Percentiles rank a stretch among this genome's conserved stretches.
These are phyloP conservation scores for Apoda limacodes DNA, from an alignment of 2,888 invertebrate genomes.

Conservation along the genomic window DNA sequence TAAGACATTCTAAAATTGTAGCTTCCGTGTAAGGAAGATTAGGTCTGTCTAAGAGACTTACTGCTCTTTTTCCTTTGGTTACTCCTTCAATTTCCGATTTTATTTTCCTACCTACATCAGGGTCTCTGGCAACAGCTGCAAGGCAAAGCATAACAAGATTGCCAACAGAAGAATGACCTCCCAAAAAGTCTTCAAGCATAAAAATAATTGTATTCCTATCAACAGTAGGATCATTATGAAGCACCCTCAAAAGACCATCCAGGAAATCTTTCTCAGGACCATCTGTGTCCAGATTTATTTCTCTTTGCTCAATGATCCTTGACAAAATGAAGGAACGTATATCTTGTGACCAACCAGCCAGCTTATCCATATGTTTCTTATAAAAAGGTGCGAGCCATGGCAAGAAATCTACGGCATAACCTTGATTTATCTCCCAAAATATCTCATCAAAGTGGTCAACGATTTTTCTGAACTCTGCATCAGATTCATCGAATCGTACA, in stretches of 20 bases:
- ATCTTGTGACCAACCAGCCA: constrained; percentile 76
- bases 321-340: constrained; percentile 81
- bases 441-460: constrained; percentile 85
- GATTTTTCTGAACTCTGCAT: constrained; percentile 74
- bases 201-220: constrained; percentile 83
- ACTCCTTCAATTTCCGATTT: constrained; percentile 76
- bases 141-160: constrained; percentile 84
- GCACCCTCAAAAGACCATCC: constrained; percentile 79
- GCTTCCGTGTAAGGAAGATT: constrained; percentile 85
- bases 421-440: constrained; percentile 93
- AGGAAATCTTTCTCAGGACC: constrained; percentile 80
- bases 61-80: constrained; percentile 65
- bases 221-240: constrained; percentile 74
- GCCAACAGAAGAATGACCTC: constrained; percentile 89
- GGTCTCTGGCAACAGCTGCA: constrained; percentile 75
- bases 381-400: constrained; percentile 86
- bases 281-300: constrained; percentile 67
- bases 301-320: constrained; percentile 74
- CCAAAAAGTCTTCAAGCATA: constrained; percentile 88
- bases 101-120: constrained; percentile 73
- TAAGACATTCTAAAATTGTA: constrained; percentile 81
- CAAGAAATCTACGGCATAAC: constrained; percentile 87
- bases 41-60: constrained; percentile 75
- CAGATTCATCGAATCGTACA: constrained; percentile 75
- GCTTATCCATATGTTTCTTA: constrained; percentile 73